phyloP scores from a whole-genome alignment of 2,113 vertebrate species.

The Fulica atra region DNA sequence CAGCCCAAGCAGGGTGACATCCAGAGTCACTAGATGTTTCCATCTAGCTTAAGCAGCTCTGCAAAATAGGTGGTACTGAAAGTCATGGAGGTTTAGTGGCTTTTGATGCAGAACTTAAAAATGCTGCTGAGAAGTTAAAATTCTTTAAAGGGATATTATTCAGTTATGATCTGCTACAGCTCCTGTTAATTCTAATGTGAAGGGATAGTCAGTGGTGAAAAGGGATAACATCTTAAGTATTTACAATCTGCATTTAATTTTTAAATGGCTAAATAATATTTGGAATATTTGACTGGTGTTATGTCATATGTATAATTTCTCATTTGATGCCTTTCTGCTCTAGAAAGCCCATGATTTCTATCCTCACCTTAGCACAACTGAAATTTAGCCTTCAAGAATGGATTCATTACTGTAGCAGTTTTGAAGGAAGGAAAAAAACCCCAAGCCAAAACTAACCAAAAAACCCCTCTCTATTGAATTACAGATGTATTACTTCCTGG shows the following conservation, averaged over 20 bases:
- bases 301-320: not conserved
- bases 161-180: not conserved
- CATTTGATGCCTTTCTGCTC: not conserved
- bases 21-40: not conserved
- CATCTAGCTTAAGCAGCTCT: not conserved
- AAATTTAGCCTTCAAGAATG: not conserved
- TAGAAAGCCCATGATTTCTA: not conserved
- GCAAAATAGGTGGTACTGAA: not conserved
- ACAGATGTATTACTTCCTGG: not conserved
- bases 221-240: not conserved
- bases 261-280: not conserved
- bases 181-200: not conserved
- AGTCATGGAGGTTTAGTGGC: not conserved
- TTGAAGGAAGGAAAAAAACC: not conserved
- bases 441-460: not conserved
- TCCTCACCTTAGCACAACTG: not conserved
- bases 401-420: not conserved
- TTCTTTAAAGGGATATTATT: not conserved
- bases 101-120: not conserved
- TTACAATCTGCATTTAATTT: not conserved
- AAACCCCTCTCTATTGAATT: not conserved
- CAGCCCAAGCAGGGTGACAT: not conserved
- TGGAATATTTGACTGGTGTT: not conserved
- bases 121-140: not conserved
- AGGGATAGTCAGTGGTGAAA: not conserved